Evolutionary conservation across 2,797 vertebrate species (phyloP), one percentile per base, ranked within the genome.

Genomic region (Melanotaenia trifasciata): DNA sequence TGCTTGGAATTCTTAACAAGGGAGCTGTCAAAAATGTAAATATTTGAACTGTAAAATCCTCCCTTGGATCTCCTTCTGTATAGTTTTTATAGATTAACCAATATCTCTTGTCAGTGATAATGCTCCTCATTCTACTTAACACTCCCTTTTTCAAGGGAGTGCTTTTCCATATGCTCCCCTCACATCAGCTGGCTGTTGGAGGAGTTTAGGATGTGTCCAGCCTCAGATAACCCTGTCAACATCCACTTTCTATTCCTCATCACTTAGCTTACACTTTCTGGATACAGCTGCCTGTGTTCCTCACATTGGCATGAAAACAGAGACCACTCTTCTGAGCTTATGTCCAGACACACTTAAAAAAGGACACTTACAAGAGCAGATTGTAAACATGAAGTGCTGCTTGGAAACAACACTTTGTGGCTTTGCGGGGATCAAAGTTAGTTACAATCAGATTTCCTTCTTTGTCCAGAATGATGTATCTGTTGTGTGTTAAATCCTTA

Each of bases 191-290:
- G 36, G 18, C 12, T n/a, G 47, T 32, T 35, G 12, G 36, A 77
- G 61, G 22, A 75, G 74, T 58, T 40, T 8, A 33, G 63, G 63
- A 66, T 54, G 70, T 33, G 50, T 51, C 72, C 54, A 33, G 54
- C 76, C 87, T 83, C 76, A 76, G 84, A 89, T 88, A 89, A 78
- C 83, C 84, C 83, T 77, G 81, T 90, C 90, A 84, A 51, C 82
- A 67, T 85, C 72, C 66, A 75, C 79, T 88, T 83, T 79, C 74
- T 62, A 26, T 75, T 81, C 79, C 65, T 76, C 73, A 57, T 33
- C 84, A 79, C 84, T 85, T 75, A 72, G 45, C 70, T 80, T 83
- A 79, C 85, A 80, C 88, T 80, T 81, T 73, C 84, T 71, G 38
- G 40, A 7, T 26, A 63, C 54, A 58, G 60, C 60, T 53, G 36